These are phyloP conservation scores for Furcifer pardalis DNA, from an alignment of 2,797 vertebrate genomes.

Conservation along the genomic window DNA sequence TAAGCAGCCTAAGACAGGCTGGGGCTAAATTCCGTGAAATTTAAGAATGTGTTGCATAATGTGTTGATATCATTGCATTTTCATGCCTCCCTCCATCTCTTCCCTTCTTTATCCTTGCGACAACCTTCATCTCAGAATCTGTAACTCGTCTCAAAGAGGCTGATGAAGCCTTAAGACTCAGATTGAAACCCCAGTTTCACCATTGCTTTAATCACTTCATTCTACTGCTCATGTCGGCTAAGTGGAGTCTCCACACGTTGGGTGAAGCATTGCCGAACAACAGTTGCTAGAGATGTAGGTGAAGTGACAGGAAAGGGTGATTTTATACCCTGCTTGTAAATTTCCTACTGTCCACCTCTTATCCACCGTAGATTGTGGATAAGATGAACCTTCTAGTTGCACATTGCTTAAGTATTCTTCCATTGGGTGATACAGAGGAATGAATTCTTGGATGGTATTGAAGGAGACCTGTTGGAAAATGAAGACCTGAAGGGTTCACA, in stretches of 20 bases:
- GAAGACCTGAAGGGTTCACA: background rate
- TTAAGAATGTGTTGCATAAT: background rate
- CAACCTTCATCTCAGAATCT: background rate
- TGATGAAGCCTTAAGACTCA: background rate
- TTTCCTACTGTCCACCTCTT: background rate
- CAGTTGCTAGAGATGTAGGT: background rate
- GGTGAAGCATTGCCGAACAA: background rate
- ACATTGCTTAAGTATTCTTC: background rate
- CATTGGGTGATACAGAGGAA: background rate
- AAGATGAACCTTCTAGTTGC: background rate
- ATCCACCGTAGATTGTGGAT: too few relatives aligned
- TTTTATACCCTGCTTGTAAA: background rate
- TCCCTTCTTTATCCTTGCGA: too few relatives aligned
- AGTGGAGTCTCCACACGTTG: background rate
- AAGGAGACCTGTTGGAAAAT: background rate
- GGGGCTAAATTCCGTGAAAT: background rate
- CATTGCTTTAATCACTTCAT: background rate
- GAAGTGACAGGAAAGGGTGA: background rate
- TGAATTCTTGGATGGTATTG: background rate
- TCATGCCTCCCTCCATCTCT: too few relatives aligned
- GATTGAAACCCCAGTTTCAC: background rate
- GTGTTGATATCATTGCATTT: background rate
- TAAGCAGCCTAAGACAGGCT: background rate
- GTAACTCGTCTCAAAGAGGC: background rate
- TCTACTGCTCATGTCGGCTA: background rate